Percentiles rank a stretch among this genome's conserved stretches.
phyloP scores from a whole-genome alignment of 2,797 vertebrate species.

The Rousettus madagascariensis region DNA sequence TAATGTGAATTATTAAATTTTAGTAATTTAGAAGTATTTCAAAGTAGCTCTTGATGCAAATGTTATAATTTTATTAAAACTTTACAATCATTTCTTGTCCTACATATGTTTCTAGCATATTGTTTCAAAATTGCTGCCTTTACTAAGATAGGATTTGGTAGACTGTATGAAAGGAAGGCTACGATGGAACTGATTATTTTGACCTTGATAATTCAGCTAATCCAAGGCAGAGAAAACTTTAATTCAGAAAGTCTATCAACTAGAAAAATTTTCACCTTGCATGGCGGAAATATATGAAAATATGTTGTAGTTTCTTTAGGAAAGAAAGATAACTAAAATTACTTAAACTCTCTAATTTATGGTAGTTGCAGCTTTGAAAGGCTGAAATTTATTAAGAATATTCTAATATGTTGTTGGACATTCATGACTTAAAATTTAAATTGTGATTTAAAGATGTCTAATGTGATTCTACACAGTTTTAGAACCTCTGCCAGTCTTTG shows the following conservation, averaged over 20 bases:
- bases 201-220: constrained; percentile 46
- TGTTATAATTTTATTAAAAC: constrained; percentile 35
- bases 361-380: constrained; percentile 22
- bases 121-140: constrained; percentile 64
- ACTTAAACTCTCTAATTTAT: neutral
- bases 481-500: constrained; percentile 18
- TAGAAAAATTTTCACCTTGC: constrained; percentile 22
- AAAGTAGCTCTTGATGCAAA: constrained; percentile 36
- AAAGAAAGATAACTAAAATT: constrained; percentile 44
- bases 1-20: constrained; percentile 53
- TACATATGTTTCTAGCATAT: constrained; percentile 36
- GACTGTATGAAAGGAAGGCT: neutral
- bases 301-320: constrained; percentile 52
- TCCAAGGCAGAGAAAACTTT: constrained; percentile 32
- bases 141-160: constrained; percentile 55
- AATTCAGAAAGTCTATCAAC: constrained; percentile 48
- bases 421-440: constrained; percentile 48
- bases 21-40: constrained; percentile 49
- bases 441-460: constrained; percentile 20
- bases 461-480: constrained; percentile 33
- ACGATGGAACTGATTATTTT: neutral
- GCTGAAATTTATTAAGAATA: constrained; percentile 50
- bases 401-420: constrained; percentile 12
- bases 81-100: constrained; percentile 36
- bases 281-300: constrained; percentile 35